Evolutionary conservation across 2,888 invertebrate genomes (phyloP), one percentile per base, ranked within the genome.

Genomic region (Thymelicus acteon): DNA sequence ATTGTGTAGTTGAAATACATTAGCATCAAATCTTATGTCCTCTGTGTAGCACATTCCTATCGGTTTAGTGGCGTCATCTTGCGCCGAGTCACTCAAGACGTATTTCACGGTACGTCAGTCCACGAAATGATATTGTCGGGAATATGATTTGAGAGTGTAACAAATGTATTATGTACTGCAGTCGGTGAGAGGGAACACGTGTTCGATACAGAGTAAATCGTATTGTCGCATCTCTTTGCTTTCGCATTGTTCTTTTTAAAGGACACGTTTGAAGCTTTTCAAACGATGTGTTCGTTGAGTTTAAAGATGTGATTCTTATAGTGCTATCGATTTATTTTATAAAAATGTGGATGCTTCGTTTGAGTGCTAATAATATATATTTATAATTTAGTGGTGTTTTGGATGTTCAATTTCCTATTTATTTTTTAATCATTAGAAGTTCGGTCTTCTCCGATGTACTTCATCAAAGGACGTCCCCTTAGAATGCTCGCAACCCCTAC

Each of bases 31-130:
- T 37, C 37, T 61, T 54, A 62, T 58, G 65, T 65, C 70, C 61
- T 57, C 58, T 52, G 47, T 72, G 69, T 67, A 24, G 3, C 54
- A 74, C 79, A 67, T 7, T 8, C 69, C 48, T 31, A 58, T 58
- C 58, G 40, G 52, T 84, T 88, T 86, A 89, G 88, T 85, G 82
- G 81, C 82, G 84, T 88, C 88, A 86, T 90, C 90, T 91, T 91
- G 82, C 89, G 93, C 85, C 89, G 90, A 93, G 91, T 93, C 93
- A 93, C 91, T 93, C 93, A 89, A 82, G 90, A 85, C 91, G 92
- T 92, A 93, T 93, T 93, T 92, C 92, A 93, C 91, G 93, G 87
- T 90, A 92, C 93, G 93, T 91, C 93, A 89, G 87, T 91, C 89
- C 88, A 84, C 87, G 86, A 90, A 91, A 93, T 92, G 91, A 93